These are phyloP conservation scores for Mesoligia furuncula DNA, from an alignment of 2,888 invertebrate species.

Conservation along the genomic window DNA sequence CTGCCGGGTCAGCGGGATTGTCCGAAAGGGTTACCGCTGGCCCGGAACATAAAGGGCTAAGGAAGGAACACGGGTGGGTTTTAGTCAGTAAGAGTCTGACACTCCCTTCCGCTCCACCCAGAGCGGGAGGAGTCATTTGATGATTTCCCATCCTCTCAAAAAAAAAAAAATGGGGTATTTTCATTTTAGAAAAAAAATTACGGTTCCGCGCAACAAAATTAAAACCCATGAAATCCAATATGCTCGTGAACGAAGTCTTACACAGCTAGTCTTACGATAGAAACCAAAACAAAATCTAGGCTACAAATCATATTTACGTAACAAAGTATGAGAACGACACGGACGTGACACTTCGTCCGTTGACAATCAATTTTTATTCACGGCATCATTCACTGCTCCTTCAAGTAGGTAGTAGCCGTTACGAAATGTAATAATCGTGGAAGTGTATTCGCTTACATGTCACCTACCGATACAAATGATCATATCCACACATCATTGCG, in stretches of 20 bases:
- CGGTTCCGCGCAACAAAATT: neutral
- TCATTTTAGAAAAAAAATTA: neutral
- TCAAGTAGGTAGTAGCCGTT: conserved; percentile 60
- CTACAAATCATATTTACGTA: conserved; percentile 50
- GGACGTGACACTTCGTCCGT: conserved; percentile 60
- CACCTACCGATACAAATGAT: conserved; percentile 43
- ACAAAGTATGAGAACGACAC: conserved; percentile 44
- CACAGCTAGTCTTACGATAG: neutral
- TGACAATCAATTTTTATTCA: conserved; percentile 63
- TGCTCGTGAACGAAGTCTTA: neutral
- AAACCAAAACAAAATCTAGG: conserved; percentile 13
- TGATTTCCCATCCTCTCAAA: no score
- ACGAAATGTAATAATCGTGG: conserved; percentile 65
- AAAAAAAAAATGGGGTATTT: no score
- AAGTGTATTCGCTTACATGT: conserved; percentile 53
- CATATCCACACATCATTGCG: conserved; percentile 57
- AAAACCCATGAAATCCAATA: neutral
- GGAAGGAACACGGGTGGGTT: no score
- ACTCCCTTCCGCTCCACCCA: no score
- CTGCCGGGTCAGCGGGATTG: no score
- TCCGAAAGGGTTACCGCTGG: no score
- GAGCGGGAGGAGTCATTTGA: no score
- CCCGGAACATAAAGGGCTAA: no score
- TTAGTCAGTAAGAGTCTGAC: no score
- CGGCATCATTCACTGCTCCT: conserved; percentile 56